Conservation (phyloP, 2,113 vertebrate species). For the Lepisosteus oculatus region DNA sequence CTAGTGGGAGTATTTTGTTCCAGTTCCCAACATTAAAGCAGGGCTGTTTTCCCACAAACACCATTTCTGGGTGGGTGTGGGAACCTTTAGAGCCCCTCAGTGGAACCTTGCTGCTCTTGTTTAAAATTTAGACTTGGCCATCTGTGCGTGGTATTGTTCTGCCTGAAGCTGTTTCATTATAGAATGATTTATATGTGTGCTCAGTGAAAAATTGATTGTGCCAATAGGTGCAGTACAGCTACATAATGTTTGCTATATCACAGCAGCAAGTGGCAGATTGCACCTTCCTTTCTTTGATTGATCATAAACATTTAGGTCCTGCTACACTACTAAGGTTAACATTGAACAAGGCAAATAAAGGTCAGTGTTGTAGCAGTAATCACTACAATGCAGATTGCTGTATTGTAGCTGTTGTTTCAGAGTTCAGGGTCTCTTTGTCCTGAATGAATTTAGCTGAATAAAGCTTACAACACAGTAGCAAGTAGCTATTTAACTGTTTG, state of each 20-base stretch:
- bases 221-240: slow-evolving; percentile 71
- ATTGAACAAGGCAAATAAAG: slow-evolving; percentile 7
- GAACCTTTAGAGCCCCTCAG: too few species aligned
- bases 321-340: slow-evolving; percentile 17
- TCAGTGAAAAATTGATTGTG: slow-evolving; percentile 71
- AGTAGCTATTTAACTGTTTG: slow-evolving; percentile 23
- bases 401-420: background rate
- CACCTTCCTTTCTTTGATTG: slow-evolving; percentile 66
- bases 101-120: too few species aligned
- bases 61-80: too few species aligned
- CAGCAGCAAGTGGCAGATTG: slow-evolving; percentile 60
- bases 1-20: too few species aligned
- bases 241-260: slow-evolving; percentile 71
- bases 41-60: too few species aligned
- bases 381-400: too few species aligned
- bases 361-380: background rate
- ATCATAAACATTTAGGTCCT: slow-evolving; percentile 55
- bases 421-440: background rate
- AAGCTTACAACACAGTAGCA: background rate
- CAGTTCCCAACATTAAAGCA: too few species aligned
- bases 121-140: slow-evolving; percentile 12
- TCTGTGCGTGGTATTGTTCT: slow-evolving; percentile 54
- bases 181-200: slow-evolving; percentile 76
- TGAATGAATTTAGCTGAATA: background rate
- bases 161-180: slow-evolving; percentile 63